Evolutionary conservation across 2,888 invertebrate species (phyloP), one percentile per base, ranked within the genome.

Genomic region (Dynastes maya): DNA sequence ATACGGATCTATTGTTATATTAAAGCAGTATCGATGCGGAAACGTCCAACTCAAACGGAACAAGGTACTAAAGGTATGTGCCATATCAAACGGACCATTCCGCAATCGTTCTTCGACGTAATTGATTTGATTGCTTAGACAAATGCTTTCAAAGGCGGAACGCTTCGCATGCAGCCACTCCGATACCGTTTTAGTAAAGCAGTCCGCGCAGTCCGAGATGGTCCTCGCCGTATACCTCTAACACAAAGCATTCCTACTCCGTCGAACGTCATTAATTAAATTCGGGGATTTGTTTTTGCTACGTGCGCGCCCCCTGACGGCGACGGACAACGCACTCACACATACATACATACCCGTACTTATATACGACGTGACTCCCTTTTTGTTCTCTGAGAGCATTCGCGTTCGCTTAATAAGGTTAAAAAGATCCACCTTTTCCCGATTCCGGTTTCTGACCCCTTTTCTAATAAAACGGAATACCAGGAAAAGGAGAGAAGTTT

Each of bases 71-170:
- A 82, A 83, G 84, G 85, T 86, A 86, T 86, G 84, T 83, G 84
- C 81, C 82, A 86, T 87, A 87, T 87, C 87, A 87, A 87, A 87
- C 87, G 85, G 82, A 83, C 82, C 81, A 83, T 82, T 84, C 83
- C 83, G 82, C 85, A 86, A 87, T 86, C 85, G 86, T 87, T 87
- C 87, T 87, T 85, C 84, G 84, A 84, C 84, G 86, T 88, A 88
- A 88, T 88, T 88, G 88, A 87, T 87, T 87, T 88, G 87, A 88
- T 88, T 88, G 88, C 88, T 88, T 88, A 88, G 88, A 88, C 88
- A 88, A 88, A 88, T 87, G 87, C 82, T 84, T 83, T 86, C 87
- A 86, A 86, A 86, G 85, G 86, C 86, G 83, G 84, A 84, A 82
- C 78, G 70, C 83, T 80, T 78, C 80, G 80, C 79, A 76, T 74